These are phyloP conservation scores for Platypus cylindrus DNA, from an alignment of 2,888 invertebrate species.

Conservation along the genomic window DNA sequence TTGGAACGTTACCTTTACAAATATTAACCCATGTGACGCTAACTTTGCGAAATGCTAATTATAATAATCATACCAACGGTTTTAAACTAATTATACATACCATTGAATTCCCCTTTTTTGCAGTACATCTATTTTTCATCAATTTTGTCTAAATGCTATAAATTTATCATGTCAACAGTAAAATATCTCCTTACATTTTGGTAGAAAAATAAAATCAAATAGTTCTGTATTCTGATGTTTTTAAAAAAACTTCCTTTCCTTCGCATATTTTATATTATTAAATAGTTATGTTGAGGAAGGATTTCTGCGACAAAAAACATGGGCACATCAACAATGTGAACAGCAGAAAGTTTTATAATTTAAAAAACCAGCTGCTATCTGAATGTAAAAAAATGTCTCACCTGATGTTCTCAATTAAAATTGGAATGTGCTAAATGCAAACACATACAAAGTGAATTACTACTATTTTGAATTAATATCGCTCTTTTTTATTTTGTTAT, in stretches of 20 bases:
- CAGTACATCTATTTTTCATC: conserved; percentile 19
- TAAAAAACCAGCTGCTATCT: conserved; percentile 6
- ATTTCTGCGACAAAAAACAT: conserved; percentile 29
- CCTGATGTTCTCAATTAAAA: conserved; percentile 15
- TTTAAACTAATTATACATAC: conserved; percentile 11
- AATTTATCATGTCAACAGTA: conserved; percentile 21
- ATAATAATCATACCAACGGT: conserved; percentile 3
- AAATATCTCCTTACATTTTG: conserved; percentile 18
- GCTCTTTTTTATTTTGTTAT: conserved; percentile 15
- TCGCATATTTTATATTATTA: conserved; percentile 18
- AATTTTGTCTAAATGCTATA: conserved; percentile 22
- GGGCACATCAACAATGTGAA: conserved; percentile 16
- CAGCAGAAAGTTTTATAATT: conserved; percentile 4
- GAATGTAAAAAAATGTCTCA: conserved; percentile 16
- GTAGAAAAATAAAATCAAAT: conserved; percentile 22
- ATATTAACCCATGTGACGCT: no score
- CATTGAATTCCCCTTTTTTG: conserved; percentile 11
- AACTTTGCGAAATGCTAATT: no score
- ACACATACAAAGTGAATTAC: conserved; percentile 19
- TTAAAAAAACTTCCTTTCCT: conserved; percentile 17
- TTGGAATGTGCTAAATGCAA: conserved; percentile 11
- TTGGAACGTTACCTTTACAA: no score
- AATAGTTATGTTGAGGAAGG: conserved; percentile 17
- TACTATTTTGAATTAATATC: conserved; percentile 16
- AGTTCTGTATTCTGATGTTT: conserved; percentile 14